Conservation (phyloP, 2,113 vertebrate genomes). For the Sturnus vulgaris region DNA sequence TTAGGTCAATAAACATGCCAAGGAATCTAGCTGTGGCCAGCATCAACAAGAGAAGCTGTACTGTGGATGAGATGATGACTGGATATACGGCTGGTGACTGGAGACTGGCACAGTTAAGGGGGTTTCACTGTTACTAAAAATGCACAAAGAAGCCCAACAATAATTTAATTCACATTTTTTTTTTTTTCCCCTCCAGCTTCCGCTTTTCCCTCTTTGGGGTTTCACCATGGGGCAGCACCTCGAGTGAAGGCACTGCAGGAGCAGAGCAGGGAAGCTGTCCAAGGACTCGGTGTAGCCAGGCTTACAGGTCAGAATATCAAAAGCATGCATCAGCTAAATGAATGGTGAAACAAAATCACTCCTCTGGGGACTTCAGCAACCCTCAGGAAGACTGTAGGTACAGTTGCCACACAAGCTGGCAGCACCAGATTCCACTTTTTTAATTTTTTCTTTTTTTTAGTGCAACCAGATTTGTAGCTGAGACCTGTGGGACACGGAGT, state of each 20-base stretch:
- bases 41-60: conserved; percentile 71
- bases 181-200: conserved; percentile 10
- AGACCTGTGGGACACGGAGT: conserved; percentile 49
- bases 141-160: conserved; percentile 60
- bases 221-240: conserved; percentile 60
- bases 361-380: conserved; percentile 26
- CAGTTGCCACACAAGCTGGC: conserved; percentile 51
- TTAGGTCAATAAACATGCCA: conserved; percentile 86
- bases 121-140: conserved; percentile 59
- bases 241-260: conserved; percentile 29
- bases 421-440: conserved; percentile 12
- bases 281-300: conserved; percentile 26
- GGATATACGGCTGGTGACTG: conserved; percentile 70
- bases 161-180: conserved; percentile 59
- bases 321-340: conserved; percentile 62
- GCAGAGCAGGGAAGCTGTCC: conserved; percentile 44
- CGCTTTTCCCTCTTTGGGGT: neutral
- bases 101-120: conserved; percentile 75
- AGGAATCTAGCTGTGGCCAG: conserved; percentile 76
- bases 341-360: conserved; percentile 22
- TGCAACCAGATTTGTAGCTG: conserved; percentile 22
- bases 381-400: conserved; percentile 55
- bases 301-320: conserved; percentile 45
- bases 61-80: conserved; percentile 71
- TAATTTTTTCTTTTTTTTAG: neutral